Base-by-base conservation (phyloP, 2,888 invertebrate genomes). In the Leptopterna dolabrata region DNA sequence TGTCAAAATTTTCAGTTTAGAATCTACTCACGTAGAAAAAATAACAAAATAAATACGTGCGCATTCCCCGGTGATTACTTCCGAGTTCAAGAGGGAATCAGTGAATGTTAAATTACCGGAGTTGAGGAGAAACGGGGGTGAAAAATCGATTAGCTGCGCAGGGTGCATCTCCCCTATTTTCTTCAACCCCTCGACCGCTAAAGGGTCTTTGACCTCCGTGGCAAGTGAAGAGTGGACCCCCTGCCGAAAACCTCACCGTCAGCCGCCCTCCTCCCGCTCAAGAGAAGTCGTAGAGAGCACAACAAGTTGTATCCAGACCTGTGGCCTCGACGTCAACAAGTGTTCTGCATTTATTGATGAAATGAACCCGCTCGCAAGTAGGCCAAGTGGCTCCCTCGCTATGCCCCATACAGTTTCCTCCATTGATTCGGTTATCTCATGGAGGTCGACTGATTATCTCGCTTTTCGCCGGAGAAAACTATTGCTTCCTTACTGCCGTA, bases 261-360 rank as follows among this genome's bases (percentile, higher is more conserved):
- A 47, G 13, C 47, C 13, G 13, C 63, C n/a, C 63, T 7, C 63
- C 63, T 24, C 63, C 63, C 63, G 63, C 63, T 63, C 24, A 7
- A 11, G 19, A 24, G 24, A 63, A 63, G 63, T 63, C 24, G 63
- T n/a, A n/a, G 63, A 19, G 63, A 63, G 27, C 27, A 41, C 78
- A 78, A 78, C 78, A 78, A 78, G 78, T 78, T 78, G 78, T 45
- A 78, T 78, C 43, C 63, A 63, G 41, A 78, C 78, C 78, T 78
- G 78, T 78, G 45, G 78, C 78, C 78, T 63, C 19, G 78, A 24
- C 27, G 78, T 78, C 78, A 78, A 78, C 78, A 78, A 78, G 78
- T 78, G 63, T 24, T 27, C 63, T 24, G 24, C 24, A 63, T 63
- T 63, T 63, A 63, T 63, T 63, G 63, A 63, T 63, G 63, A 63